Evolutionary conservation across 2,797 vertebrate species (phyloP), one percentile per base, ranked within the genome.

Genomic region (Philypnodon macrostomus): DNA sequence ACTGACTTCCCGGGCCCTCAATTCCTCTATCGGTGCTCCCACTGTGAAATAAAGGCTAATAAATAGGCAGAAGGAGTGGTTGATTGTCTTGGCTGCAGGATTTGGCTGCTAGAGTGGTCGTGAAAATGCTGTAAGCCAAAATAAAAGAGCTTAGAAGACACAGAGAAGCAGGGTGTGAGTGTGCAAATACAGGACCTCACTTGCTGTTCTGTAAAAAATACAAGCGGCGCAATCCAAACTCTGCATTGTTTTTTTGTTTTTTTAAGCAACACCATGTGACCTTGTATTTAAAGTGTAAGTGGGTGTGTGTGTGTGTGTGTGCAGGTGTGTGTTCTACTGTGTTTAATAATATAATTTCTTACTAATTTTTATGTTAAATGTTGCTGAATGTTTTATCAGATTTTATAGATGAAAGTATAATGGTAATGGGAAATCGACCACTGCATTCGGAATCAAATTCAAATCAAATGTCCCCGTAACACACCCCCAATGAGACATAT

Each of bases 41-140:
- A 9, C 18, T 39, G 27, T 64, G 67, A 65, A 63, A 54, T 75
- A 65, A 70, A 63, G 36, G 36, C 42, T 57, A 64, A 53, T 67
- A 55, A 41, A 63, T 60, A 39, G 4, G 31, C 46, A 57, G 30
- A 30, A 51, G 35, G 35, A 40, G 36, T 47, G 24, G 7, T 51
- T 66, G 58, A 74, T 12, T 67, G 34, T 57, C 63, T 15, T 27
- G 39, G 23, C 39, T 13, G 10, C 10, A 14, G 23, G 7, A 13
- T 29, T 42, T 27, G 14, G 39, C 39, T 42, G 39, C n/a, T 2
- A 14, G 23, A 41, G 23, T 9, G 16, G 23, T 15, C 9, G 23
- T 27, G 39, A 16, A 6, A 34, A 15, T 14, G 7, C 1, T 46
- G 1, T 23, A 16, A 47, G 41, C 12, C 17, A 19, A 3, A 16